Evolutionary conservation across 2,113 vertebrate species (phyloP).

Genomic region (Tragelaphus buxtoni): DNA sequence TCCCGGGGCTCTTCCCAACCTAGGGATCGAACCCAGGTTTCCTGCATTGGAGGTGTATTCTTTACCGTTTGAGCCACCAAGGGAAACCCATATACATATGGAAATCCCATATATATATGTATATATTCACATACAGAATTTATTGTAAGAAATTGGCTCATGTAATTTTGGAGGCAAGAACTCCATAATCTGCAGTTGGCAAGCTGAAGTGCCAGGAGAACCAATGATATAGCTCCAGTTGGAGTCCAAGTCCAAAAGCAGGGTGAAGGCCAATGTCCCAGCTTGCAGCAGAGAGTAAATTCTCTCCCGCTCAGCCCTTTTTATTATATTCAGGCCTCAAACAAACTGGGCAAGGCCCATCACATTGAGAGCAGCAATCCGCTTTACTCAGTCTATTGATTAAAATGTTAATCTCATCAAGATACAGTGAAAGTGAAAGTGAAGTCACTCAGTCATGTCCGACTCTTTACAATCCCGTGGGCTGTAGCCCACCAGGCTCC

Average conservation of each 20-base stretch:
- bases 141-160: not conserved
- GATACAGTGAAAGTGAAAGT: not conserved
- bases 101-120: not conserved
- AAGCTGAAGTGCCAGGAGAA: not conserved
- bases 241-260: not conserved
- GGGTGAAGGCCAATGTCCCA: not conserved
- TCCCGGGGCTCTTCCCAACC: not conserved
- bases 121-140: not conserved
- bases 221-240: not conserved
- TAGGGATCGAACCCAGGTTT: not conserved
- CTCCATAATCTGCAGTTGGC: not conserved
- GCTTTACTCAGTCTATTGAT: not conserved
- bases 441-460: too few species aligned
- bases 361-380: not conserved
- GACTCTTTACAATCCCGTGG: too few species aligned
- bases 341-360: not conserved
- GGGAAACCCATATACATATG: not conserved
- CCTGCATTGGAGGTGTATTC: not conserved
- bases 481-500: too few species aligned
- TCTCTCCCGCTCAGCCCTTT: not conserved
- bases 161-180: not conserved
- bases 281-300: not conserved
- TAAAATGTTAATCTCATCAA: not conserved
- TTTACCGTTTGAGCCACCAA: not conserved
- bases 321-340: not conserved